Evolutionary conservation across 1,140 invertebrate genomes (phyloP).

Genomic region (Globodera rostochiensis): DNA sequence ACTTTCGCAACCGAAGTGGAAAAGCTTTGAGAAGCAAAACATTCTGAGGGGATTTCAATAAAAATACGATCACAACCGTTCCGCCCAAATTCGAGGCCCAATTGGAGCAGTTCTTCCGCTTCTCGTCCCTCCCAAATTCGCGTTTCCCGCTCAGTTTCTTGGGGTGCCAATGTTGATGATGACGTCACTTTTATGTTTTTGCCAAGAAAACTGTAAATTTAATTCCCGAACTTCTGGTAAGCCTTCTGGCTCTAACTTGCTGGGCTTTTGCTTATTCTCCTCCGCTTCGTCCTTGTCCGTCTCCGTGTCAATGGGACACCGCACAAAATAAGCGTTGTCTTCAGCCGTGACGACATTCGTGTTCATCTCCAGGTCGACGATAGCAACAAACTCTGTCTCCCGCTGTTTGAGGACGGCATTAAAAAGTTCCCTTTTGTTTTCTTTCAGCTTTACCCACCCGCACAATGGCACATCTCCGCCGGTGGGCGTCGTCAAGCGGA

Average conservation of each 20-base stretch:
- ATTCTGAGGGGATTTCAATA: background rate
- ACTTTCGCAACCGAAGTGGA: background rate
- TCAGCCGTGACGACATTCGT: slow-evolving; percentile 8
- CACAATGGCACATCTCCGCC: slow-evolving; percentile 28
- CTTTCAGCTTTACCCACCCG: slow-evolving; percentile 5
- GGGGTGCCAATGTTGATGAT: background rate
- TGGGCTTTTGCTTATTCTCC: background rate
- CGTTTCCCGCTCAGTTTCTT: background rate
- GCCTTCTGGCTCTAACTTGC: too few relatives aligned
- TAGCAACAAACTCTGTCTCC: slow-evolving; percentile 20
- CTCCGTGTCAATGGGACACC: slow-evolving; percentile 17
- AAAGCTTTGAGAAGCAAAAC: background rate
- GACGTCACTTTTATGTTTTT: background rate
- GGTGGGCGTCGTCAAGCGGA: slow-evolving; percentile 13
- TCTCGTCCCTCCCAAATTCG: background rate
- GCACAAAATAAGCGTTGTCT: slow-evolving; percentile 34
- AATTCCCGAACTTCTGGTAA: background rate
- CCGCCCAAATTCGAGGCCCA: background rate
- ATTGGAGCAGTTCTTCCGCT: background rate
- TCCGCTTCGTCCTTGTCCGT: background rate
- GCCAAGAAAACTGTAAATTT: too few relatives aligned
- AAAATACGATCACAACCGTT: background rate
- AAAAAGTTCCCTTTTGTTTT: background rate
- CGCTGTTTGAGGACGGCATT: background rate
- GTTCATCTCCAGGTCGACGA: slow-evolving; percentile 28